Percentiles rank a stretch among this genome's conserved stretches.
Evolutionary conservation across 2,797 vertebrate species (phyloP).

Genomic region (Cirrhinus molitorella): DNA sequence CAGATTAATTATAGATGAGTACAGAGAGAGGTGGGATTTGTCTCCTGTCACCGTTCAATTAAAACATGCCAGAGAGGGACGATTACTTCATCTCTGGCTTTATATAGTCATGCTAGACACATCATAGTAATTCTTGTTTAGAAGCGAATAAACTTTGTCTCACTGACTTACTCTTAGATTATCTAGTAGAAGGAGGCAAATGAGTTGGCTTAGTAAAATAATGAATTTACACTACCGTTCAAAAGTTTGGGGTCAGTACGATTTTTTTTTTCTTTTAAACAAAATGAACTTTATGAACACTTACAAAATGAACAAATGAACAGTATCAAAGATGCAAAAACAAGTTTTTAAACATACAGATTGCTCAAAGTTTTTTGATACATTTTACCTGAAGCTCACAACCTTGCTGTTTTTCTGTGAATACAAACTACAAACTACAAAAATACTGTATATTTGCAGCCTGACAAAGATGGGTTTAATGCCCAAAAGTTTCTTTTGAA

Average conservation of each 20-base stretch:
- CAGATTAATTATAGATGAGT: conserved; percentile 83
- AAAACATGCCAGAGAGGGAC: conserved; percentile 59
- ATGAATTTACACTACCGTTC: not conserved
- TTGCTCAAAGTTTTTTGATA: not conserved
- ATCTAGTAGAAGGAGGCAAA: not conserved
- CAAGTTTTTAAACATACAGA: not conserved
- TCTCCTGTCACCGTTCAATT: conserved; percentile 93
- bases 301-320: too few relatives aligned
- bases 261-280: not conserved
- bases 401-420: not conserved
- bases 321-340: not conserved
- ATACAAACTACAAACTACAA: not conserved
- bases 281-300: too few relatives aligned
- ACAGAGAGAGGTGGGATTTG: conserved; percentile 82
- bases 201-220: not conserved
- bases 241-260: not conserved
- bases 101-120: conserved; percentile 16
- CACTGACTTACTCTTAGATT: not conserved
- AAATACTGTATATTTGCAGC: not conserved
- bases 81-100: conserved; percentile 36
- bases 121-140: not conserved
- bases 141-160: conserved; percentile 10
- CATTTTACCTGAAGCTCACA: not conserved
- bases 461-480: not conserved
- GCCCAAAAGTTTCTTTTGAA: not conserved